Conservation (phyloP, 2,113 vertebrate genomes). For the Platichthys flesus region DNA sequence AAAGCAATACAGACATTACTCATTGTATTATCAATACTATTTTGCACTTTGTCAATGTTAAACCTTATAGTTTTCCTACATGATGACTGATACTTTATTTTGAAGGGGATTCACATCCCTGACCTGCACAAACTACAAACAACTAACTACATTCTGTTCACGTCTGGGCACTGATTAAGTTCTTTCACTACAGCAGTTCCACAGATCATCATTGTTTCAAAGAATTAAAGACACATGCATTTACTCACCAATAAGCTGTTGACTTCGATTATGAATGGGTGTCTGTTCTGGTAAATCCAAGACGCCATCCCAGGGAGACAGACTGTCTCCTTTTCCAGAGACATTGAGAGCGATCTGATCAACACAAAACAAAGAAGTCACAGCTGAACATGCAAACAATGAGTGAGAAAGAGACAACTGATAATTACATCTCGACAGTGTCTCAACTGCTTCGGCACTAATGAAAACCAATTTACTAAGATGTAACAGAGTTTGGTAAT, state of each 20-base stretch:
- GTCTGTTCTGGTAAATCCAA: slow-evolving; percentile 94
- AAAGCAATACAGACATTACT: too few species aligned
- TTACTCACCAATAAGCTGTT: slow-evolving; percentile 91
- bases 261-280: slow-evolving; percentile 89
- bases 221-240: not conserved
- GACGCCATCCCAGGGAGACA: slow-evolving; percentile 94
- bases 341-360: slow-evolving; percentile 95
- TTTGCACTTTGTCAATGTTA: not conserved
- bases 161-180: too few species aligned
- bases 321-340: slow-evolving; percentile 96
- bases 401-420: too few species aligned
- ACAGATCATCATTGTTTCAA: not conserved
- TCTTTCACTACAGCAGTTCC: too few species aligned
- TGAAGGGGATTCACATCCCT: too few species aligned
- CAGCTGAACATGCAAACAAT: too few species aligned
- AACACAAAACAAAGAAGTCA: slow-evolving; percentile 43
- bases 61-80: not conserved
- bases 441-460: too few species aligned
- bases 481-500: too few species aligned
- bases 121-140: not conserved
- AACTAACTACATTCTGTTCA: too few species aligned
- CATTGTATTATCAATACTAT: not conserved
- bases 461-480: too few species aligned
- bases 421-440: too few species aligned
- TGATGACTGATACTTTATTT: not conserved